phyloP scores from a whole-genome alignment of 2,797 vertebrate species.

The Sarcoramphus papa region DNA sequence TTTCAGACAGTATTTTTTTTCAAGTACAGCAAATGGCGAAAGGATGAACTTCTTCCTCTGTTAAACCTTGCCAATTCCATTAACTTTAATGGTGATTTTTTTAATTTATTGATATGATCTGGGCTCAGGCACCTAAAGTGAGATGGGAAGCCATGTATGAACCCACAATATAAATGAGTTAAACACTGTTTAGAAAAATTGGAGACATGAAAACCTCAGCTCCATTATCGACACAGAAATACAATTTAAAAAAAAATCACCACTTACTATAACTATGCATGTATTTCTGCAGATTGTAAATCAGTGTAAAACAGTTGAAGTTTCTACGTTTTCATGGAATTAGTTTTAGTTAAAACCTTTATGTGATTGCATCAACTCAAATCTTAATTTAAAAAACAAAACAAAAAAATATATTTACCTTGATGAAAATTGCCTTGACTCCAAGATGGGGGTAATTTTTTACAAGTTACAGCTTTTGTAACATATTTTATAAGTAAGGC shows the following conservation, averaged over 20 bases:
- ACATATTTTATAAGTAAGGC: not conserved
- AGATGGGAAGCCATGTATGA: not conserved
- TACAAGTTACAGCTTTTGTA: not conserved
- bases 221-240: not conserved
- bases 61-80: not conserved
- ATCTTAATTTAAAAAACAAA: not conserved
- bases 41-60: not conserved
- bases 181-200: not conserved
- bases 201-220: not conserved
- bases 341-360: not conserved
- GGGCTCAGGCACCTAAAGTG: not conserved
- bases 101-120: not conserved
- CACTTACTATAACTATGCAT: not conserved
- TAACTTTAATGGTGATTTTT: not conserved
- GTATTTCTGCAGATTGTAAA: not conserved
- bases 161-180: not conserved
- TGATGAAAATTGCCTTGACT: not conserved
- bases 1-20: not conserved
- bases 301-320: not conserved
- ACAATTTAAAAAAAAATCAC: not conserved
- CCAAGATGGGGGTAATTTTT: not conserved
- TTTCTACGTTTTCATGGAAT: not conserved
- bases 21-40: not conserved
- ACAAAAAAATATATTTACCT: not conserved
- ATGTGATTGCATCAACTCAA: not conserved